Conservation (phyloP, 2,113 vertebrate species). For the Peucedramus taeniatus region DNA sequence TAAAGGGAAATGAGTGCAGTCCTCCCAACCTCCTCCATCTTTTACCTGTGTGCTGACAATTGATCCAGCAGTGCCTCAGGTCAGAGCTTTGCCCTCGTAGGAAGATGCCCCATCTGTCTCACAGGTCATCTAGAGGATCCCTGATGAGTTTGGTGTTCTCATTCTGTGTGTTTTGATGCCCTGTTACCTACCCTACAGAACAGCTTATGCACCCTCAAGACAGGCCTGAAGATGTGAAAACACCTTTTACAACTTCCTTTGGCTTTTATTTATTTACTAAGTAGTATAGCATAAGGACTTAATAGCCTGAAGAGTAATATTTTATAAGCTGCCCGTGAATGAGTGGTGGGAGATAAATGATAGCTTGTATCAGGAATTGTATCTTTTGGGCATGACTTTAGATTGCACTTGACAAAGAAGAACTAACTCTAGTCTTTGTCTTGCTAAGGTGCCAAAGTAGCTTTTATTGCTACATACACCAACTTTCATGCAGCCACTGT, state of each 20-base stretch:
- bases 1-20: background rate
- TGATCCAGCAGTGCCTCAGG: background rate
- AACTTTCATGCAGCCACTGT: background rate
- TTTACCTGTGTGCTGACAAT: background rate
- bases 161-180: background rate
- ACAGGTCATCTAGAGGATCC: background rate
- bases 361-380: background rate
- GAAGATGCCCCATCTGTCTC: background rate
- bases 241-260: background rate
- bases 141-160: background rate
- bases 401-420: background rate
- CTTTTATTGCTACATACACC: accelerated
- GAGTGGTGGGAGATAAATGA: background rate
- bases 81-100: background rate
- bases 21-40: background rate
- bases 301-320: background rate
- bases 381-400: background rate
- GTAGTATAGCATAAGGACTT: background rate
- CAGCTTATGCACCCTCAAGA: background rate
- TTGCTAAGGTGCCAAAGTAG: background rate
- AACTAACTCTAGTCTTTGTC: background rate
- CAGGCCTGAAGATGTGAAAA: background rate
- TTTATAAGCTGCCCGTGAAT: background rate
- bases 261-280: background rate
- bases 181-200: background rate